Evolutionary conservation across 1,140 invertebrate species (phyloP), one percentile per base, ranked within the genome.

Genomic region (Aphelinus atriplicis): DNA sequence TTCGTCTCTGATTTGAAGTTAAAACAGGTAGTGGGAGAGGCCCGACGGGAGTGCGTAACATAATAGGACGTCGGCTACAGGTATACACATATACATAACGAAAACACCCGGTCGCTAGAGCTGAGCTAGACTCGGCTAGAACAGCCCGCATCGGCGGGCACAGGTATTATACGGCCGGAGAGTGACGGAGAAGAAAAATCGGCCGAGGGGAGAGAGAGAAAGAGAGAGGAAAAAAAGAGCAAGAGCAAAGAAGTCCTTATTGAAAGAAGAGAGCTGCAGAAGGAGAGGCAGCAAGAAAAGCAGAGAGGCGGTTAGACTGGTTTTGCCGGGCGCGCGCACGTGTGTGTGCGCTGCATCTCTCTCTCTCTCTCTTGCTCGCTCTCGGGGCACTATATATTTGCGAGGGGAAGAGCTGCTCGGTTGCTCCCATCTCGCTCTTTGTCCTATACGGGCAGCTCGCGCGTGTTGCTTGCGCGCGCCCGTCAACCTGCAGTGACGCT

Each of bases 291-390:
- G 75, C 62, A 72, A 77, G 78, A 66, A 69, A 69, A 58, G 62
- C 63, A 67, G 86, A 85, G 86, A 88, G 86, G 87, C 87, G 86
- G 87, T 88, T 86, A 87, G 83, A 88, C 87, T 87, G 87, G 86
- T 88, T 88, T 81, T 81, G 82, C 83, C 82, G 82, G 81, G 81
- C 82, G 82, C 82, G 82, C 79, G 80, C 51, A 60, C 53, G 71
- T 75, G 51, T 65, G 51, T 51, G 56, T 76, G 77, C 77, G 75
- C 72, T 51, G 65, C 66, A 63, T 77, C 73, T 65, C 73, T 68
- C 77, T 77, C 78, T 73, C 73, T 71, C 78, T 78, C 74, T 79
- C 66, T 75, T 63, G 53, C 65, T 73, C 62, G 64, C 65, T 71
- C n/a, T 48, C 61, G 47, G 66, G 58, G 77, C 73, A 61, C 26